Base-by-base conservation (phyloP, 2,113 vertebrate species). In the Perca flavescens region DNA sequence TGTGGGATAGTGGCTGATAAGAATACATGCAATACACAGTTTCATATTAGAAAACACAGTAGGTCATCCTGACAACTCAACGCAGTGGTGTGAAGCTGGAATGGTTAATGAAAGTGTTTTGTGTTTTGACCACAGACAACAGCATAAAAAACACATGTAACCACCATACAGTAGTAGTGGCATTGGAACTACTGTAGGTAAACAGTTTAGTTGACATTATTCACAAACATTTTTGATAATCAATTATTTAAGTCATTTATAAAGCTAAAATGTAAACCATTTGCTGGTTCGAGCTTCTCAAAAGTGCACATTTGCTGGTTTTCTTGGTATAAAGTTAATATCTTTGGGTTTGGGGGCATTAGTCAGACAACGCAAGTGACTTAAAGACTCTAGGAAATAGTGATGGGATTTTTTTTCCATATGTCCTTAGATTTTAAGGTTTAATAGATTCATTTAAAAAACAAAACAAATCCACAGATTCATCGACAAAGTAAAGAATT, bases 41-140 rank as follows among this genome's bases (percentile, higher is more conserved):
- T 89, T 89, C 36, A 85, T 83, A 91, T 92, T 90, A 90, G 83
- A 89, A 90, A 89, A 74, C 86, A 78, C 91, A 90, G 87, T 67
- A 67, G 90, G 92, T 67, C 58, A 58, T 46, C 40, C 17, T 21
- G 65, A 70, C 19, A 64, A 63, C 61, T 67, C 70, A 77, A 77
- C 64, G 52, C 53, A 63, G 68, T n/a, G 10, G 28, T 57, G 40
- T 49, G 80, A 73, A 22, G 73, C 22, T 78, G 65, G 25, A 71
- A 34, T 64, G 43, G 64, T 84, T 74, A 77, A 74, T 34, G 31
- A 64, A 66, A 72, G 36, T 50, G 65, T 34, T 63, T 40, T 14
- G 11, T 58, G 22, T 50, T 47, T 2, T 66, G 74, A 70, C 31
- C 6, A 79, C 28, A 72, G 22, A 56, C 61, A 47, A 22, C 25